Conservation (phyloP, 2,113 vertebrate species). For the Mellivora capensis region DNA sequence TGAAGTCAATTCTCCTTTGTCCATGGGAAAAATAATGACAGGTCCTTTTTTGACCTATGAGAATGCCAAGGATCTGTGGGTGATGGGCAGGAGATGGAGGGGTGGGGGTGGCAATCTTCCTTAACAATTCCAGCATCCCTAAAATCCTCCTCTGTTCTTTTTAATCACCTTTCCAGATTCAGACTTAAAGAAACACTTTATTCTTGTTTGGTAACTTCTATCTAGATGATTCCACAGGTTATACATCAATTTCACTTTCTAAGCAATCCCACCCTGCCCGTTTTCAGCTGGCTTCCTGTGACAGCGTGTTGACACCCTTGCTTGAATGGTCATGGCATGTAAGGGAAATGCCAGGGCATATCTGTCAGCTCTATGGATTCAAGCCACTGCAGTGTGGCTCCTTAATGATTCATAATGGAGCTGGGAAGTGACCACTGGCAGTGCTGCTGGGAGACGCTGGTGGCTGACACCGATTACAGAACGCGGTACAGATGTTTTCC, state of each 20-base stretch:
- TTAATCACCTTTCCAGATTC: background rate
- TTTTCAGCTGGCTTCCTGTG: conserved; percentile 31
- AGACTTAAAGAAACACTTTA: background rate
- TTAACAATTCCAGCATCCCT: conserved; percentile 6
- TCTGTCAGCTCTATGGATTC: background rate
- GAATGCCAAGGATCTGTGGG: background rate
- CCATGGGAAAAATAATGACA: background rate
- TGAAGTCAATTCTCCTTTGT: background rate
- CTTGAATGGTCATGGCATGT: background rate
- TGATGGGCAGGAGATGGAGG: background rate
- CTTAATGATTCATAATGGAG: conserved; percentile 17
- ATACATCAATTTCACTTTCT: conserved; percentile 29
- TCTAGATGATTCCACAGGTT: background rate
- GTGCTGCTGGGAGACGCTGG: conserved; percentile 34
- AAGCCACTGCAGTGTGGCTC: background rate
- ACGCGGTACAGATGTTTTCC: background rate
- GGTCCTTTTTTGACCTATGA: accelerated
- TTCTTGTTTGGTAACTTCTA: background rate
- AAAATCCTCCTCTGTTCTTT: background rate
- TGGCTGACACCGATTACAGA: conserved; percentile 38
- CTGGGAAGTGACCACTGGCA: background rate
- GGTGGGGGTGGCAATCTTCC: background rate
- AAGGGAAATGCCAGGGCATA: background rate
- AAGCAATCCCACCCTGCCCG: background rate
- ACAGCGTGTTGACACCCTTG: background rate